A percentile compares a stretch with the other conserved stretches of the same genome.
phyloP scores from a whole-genome alignment of 1,140 invertebrate genomes.

The Dermatophagoides farinae region DNA sequence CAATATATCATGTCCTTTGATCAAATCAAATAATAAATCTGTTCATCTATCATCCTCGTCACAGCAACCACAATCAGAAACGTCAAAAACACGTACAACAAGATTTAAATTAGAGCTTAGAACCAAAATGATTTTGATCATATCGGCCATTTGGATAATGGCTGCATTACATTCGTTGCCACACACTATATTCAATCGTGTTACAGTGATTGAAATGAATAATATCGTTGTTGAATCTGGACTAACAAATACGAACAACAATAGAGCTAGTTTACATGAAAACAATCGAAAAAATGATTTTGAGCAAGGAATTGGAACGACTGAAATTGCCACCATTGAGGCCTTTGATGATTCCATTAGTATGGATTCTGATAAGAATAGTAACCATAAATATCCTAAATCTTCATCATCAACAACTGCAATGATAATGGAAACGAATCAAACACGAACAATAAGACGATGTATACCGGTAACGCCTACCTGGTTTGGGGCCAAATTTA shows the following conservation, averaged over 20 bases:
- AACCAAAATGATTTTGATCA: slow-evolving; percentile 19
- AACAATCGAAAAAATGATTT: not conserved
- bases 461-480: slow-evolving; percentile 23
- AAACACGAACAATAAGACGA: not conserved
- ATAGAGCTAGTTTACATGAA: no score
- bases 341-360: no score
- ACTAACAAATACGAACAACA: not conserved
- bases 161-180: slow-evolving; percentile 30
- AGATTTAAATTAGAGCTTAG: slow-evolving; percentile 11
- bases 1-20: no score
- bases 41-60: not conserved
- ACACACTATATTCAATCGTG: slow-evolving; percentile 29
- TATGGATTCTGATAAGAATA: no score
- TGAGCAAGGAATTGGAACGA: no score
- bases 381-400: not conserved
- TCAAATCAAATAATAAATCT: no score
- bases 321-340: no score
- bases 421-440: not conserved
- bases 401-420: no score
- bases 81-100: slow-evolving; percentile 17
- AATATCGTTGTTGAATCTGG: slow-evolving; percentile 10
- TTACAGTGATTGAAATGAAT: slow-evolving; percentile 19
- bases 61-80: not conserved
- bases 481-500: slow-evolving; percentile 19
- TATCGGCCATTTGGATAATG: slow-evolving; percentile 30